phyloP scores from a whole-genome alignment of 2,888 invertebrate genomes.

The Subacronicta megacephala region DNA sequence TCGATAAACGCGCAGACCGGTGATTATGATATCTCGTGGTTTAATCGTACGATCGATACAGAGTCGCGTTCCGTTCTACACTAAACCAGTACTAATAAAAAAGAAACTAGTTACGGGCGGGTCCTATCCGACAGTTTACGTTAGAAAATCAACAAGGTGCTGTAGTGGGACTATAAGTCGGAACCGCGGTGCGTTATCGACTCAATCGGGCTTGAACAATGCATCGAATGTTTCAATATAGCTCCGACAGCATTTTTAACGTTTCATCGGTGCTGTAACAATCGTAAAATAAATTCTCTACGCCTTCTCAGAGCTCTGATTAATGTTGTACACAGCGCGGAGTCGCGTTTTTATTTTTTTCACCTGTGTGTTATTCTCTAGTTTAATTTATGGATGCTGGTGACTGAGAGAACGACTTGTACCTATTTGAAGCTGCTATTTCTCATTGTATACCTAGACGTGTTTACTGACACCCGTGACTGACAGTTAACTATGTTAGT shows the following conservation, averaged over 20 bases:
- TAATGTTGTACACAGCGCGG: constrained; percentile 86
- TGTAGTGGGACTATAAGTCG: constrained; percentile 73
- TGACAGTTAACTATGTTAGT: constrained; percentile 9
- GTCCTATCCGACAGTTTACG: constrained; percentile 84
- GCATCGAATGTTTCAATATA: constrained; percentile 88
- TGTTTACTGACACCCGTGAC: constrained; percentile 28
- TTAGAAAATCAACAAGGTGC: constrained; percentile 88
- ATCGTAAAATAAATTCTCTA: constrained; percentile 89
- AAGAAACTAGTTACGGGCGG: constrained; percentile 85
- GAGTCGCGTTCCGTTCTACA: constrained; percentile 86
- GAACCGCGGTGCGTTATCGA: constrained; percentile 85
- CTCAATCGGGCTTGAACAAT: constrained; percentile 86
- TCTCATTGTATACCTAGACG: constrained; percentile 51
- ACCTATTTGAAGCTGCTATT: constrained; percentile 59
- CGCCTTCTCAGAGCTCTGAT: constrained; percentile 88
- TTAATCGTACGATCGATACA: constrained; percentile 87
- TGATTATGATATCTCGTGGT: constrained; percentile 89
- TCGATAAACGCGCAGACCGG: constrained; percentile 88
- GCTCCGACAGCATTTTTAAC: constrained; percentile 88
- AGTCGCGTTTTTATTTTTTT: constrained; percentile 83
- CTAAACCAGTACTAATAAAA: constrained; percentile 89
- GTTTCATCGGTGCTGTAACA: constrained; percentile 88
- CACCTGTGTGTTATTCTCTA: constrained; percentile 81
- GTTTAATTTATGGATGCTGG: constrained; percentile 82
- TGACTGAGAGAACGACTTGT: constrained; percentile 63